These are phyloP conservation scores for Poecilia picta DNA, from an alignment of 2,797 vertebrate genomes.

Conservation along the genomic window DNA sequence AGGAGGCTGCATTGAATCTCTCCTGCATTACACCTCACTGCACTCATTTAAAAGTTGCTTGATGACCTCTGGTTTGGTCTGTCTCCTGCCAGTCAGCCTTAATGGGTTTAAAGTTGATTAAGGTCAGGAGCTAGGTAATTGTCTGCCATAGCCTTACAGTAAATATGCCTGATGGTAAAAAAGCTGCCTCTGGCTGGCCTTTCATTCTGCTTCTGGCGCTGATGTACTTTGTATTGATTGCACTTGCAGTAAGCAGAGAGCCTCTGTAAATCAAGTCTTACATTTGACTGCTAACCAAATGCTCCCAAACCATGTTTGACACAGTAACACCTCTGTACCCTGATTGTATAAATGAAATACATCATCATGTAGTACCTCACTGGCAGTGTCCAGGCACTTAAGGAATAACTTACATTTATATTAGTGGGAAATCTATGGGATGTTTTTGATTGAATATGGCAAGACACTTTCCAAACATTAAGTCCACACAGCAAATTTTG, in stretches of 20 bases:
- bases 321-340: slow-evolving; percentile 36
- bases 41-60: slow-evolving; percentile 51
- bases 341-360: slow-evolving; percentile 29
- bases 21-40: slow-evolving; percentile 45
- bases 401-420: slow-evolving; percentile 19
- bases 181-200: slow-evolving; percentile 23
- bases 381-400: slow-evolving; percentile 22
- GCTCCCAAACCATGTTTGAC: slow-evolving; percentile 48
- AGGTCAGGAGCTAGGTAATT: slow-evolving; percentile 55
- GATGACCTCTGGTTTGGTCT: slow-evolving; percentile 49
- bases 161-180: slow-evolving; percentile 56
- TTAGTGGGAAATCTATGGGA: slow-evolving; percentile 16
- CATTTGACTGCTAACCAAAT: slow-evolving; percentile 48
- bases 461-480: neutral
- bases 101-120: slow-evolving; percentile 72
- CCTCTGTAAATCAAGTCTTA: slow-evolving; percentile 55
- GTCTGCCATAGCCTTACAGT: slow-evolving; percentile 60
- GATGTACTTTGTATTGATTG: slow-evolving; percentile 71
- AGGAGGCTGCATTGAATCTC: slow-evolving; percentile 40
- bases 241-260: slow-evolving; percentile 63
- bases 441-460: slow-evolving; percentile 10
- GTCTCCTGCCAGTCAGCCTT: slow-evolving; percentile 40
- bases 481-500: neutral
- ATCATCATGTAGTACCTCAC: slow-evolving; percentile 23
- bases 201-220: slow-evolving; percentile 42